Evolutionary conservation across 2,113 vertebrate species (phyloP).

Genomic region (Chunga burmeisteri): DNA sequence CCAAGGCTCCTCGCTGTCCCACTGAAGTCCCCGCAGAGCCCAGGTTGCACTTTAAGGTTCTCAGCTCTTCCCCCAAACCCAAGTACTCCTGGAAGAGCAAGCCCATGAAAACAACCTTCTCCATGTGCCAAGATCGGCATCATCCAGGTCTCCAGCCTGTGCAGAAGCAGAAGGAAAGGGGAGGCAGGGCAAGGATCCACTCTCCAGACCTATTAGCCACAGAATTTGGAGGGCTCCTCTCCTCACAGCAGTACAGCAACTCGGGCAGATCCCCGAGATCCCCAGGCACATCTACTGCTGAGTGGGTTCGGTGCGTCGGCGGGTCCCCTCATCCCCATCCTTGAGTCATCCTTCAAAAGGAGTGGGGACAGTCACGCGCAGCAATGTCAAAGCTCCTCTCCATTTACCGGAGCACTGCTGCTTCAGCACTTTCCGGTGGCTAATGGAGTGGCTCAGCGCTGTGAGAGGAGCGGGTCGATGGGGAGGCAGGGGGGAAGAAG

Average conservation of each 20-base stretch:
- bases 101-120: neutral
- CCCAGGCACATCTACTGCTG: neutral
- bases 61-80: neutral
- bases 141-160: neutral
- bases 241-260: neutral
- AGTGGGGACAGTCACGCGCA: neutral
- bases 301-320: rapidly evolving
- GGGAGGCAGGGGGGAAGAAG: neutral
- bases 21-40: neutral
- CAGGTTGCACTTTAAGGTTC: neutral
- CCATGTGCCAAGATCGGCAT: rapidly evolving
- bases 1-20: neutral
- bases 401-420: slow-evolving; percentile 20
- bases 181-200: neutral
- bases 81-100: neutral
- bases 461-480: neutral
- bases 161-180: neutral
- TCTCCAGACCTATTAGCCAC: neutral
- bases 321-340: neutral
- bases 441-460: neutral
- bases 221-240: neutral
- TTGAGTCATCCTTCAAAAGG: neutral
- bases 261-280: neutral
- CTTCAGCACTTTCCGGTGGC: slow-evolving; percentile 39
- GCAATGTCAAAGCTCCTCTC: slow-evolving; percentile 53